Evolutionary conservation across 2,888 invertebrate genomes (phyloP).

Genomic region (Microctonus aethiopoides): DNA sequence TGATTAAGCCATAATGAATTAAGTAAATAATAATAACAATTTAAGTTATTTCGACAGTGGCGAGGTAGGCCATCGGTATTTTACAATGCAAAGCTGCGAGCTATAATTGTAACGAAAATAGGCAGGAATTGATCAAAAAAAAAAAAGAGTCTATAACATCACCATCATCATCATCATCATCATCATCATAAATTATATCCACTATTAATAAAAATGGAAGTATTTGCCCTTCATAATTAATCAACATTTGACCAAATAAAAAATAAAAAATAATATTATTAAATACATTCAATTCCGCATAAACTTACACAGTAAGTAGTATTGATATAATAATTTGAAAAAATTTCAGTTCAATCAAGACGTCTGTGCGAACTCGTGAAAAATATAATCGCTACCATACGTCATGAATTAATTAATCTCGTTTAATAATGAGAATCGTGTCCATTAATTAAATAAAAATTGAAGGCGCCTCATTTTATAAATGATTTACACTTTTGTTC

Average conservation of each 20-base stretch:
- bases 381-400: slow-evolving; percentile 26
- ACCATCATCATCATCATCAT: neutral
- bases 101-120: slow-evolving; percentile 14
- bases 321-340: neutral
- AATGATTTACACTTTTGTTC: slow-evolving; percentile 14
- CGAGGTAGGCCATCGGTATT: slow-evolving; percentile 59
- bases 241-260: neutral
- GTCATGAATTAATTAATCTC: neutral
- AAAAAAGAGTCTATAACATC: neutral
- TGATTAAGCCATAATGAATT: slow-evolving; percentile 51
- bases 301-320: neutral
- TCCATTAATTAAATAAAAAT: slow-evolving; percentile 2
- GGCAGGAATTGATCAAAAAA: slow-evolving; percentile 15
- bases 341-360: neutral
- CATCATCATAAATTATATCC: neutral
- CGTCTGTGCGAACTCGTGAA: slow-evolving; percentile 26
- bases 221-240: neutral
- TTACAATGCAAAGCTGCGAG: slow-evolving; percentile 40
- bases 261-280: neutral
- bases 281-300: neutral
- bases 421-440: neutral
- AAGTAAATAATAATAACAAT: slow-evolving; percentile 49
- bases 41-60: slow-evolving; percentile 52
- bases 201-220: neutral
- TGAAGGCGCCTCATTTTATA: slow-evolving; percentile 6